These are phyloP conservation scores for Cephus pygmeus DNA, from an alignment of 2,888 invertebrate genomes.

Conservation along the genomic window DNA sequence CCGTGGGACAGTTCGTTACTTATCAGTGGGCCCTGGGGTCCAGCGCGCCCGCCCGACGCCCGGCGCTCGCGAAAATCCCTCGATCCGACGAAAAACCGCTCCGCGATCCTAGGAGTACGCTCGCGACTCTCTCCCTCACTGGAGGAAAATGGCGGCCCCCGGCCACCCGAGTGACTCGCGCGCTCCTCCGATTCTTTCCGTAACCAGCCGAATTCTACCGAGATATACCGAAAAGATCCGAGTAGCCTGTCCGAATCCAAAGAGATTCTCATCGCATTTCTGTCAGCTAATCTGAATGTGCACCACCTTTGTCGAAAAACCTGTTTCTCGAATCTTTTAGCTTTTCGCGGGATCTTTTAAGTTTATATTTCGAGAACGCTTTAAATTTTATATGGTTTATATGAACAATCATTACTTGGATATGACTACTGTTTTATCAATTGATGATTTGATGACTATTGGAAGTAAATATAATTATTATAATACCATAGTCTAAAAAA, in stretches of 20 bases:
- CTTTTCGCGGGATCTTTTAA: background rate
- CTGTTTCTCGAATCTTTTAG: background rate
- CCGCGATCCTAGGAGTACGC: slow-evolving; percentile 45
- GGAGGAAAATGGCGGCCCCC: slow-evolving; percentile 64
- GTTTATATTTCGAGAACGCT: background rate
- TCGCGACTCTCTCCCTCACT: slow-evolving; percentile 61
- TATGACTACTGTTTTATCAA: background rate
- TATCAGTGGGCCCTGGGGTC: slow-evolving; percentile 47
- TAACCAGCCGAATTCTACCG: slow-evolving; percentile 35
- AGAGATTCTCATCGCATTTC: background rate
- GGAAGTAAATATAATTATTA: background rate
- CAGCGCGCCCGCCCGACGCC: slow-evolving; percentile 50
- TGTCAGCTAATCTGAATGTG: background rate
- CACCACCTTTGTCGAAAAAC: background rate
- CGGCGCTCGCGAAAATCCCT: slow-evolving; percentile 45
- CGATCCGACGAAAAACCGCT: slow-evolving; percentile 45
- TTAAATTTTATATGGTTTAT: background rate
- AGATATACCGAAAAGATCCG: slow-evolving; percentile 21
- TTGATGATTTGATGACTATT: background rate
- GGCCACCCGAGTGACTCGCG: slow-evolving; percentile 53
- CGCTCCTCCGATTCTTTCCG: slow-evolving; percentile 59
- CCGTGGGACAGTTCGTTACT: slow-evolving; percentile 41
- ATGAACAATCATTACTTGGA: background rate
- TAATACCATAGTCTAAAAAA: background rate
- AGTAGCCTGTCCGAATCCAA: background rate